These are phyloP conservation scores for Metopolophium dirhodum DNA, from an alignment of 1,140 invertebrate species.

Conservation along the genomic window DNA sequence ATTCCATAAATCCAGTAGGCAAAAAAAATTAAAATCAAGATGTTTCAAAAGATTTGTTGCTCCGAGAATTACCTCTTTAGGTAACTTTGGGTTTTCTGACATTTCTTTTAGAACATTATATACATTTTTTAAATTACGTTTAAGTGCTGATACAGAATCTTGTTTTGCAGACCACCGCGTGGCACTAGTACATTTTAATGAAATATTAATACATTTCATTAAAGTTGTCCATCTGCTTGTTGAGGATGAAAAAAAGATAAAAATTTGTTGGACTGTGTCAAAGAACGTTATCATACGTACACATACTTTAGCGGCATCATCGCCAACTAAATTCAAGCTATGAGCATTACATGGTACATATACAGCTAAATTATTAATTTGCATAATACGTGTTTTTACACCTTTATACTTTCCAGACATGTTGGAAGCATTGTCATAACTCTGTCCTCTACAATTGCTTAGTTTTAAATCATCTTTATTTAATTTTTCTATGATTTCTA, in stretches of 20 bases:
- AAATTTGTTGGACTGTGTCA: background rate
- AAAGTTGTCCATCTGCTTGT: background rate
- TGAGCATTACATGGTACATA: conserved; percentile 58
- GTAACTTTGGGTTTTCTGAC: background rate
- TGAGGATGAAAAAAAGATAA: background rate
- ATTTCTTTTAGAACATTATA: background rate
- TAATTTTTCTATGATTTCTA: background rate
- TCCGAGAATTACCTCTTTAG: background rate
- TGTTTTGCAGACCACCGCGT: background rate
- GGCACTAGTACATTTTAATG: background rate
- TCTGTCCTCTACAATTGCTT: conserved; percentile 59
- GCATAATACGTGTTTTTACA: conserved; percentile 59
- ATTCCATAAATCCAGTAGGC: background rate
- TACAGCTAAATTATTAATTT: conserved; percentile 45
- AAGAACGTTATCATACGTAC: conserved; percentile 11
- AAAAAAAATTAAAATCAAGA: background rate
- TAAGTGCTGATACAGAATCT: background rate
- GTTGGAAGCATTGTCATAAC: conserved; percentile 61
- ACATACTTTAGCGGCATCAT: conserved; percentile 28
- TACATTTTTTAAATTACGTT: background rate
- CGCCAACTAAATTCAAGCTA: conserved; percentile 59
- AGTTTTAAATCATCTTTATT: conserved; percentile 20
- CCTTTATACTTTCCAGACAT: conserved; percentile 61
- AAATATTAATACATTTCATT: background rate
- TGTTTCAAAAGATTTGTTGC: background rate